Conservation (phyloP, 2,113 vertebrate genomes). For the Anolis carolinensis region DNA sequence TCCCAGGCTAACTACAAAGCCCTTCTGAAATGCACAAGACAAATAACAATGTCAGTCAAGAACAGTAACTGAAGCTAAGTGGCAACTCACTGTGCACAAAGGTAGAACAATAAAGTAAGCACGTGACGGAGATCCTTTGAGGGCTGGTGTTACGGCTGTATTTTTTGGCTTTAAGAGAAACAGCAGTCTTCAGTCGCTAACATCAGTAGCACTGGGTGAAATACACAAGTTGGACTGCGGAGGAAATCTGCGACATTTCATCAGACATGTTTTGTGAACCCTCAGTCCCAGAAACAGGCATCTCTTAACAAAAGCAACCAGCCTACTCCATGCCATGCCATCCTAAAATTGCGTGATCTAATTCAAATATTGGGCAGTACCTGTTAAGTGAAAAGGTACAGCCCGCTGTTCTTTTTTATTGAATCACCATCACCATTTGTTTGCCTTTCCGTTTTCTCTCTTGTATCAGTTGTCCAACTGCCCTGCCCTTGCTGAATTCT, state of each 20-base stretch:
- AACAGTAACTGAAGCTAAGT: conserved; percentile 15
- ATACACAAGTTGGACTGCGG: conserved; percentile 11
- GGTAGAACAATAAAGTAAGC: conserved; percentile 40
- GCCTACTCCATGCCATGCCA: background rate
- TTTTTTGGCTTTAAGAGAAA: conserved; percentile 46
- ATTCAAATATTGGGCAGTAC: background rate
- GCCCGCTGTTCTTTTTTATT: background rate
- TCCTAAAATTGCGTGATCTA: conserved; percentile 7
- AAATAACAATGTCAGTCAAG: conserved; percentile 25
- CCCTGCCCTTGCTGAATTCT: background rate
- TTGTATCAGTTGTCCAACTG: background rate
- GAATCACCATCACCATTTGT: background rate
- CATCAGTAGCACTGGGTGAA: conserved; percentile 11
- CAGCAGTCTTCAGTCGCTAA: conserved; percentile 30
- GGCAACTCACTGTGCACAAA: conserved; percentile 23
- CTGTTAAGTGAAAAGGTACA: background rate
- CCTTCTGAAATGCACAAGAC: conserved; percentile 28
- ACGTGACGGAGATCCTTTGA: background rate
- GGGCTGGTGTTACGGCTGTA: background rate
- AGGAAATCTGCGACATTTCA: background rate
- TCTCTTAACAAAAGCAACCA: background rate
- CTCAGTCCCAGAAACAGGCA: background rate
- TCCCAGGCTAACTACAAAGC: conserved; percentile 28
- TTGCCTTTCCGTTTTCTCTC: background rate
- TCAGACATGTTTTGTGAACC: background rate